phyloP scores from a whole-genome alignment of 2,797 vertebrate species.

The Myripristis jacobus region DNA sequence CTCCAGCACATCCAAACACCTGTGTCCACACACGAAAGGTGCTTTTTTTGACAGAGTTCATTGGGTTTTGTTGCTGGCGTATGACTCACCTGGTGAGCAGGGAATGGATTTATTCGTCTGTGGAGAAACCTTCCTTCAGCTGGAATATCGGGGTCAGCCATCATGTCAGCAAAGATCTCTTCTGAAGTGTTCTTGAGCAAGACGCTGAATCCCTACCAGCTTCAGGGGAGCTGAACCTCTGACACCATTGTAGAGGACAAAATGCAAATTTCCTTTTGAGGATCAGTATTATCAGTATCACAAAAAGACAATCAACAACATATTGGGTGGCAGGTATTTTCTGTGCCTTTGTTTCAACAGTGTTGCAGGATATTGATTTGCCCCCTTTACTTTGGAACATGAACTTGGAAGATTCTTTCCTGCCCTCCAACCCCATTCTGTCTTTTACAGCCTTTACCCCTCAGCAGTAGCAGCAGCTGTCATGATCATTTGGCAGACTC shows the following conservation, averaged over 20 bases:
- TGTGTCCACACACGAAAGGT: constrained; percentile 40
- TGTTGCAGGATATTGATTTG: constrained; percentile 15
- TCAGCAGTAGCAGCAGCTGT: constrained; percentile 41
- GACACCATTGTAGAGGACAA: no score
- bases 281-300: no score
- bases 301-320: neutral
- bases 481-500: constrained; percentile 53
- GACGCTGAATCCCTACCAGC: no score
- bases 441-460: constrained; percentile 4
- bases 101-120: constrained; percentile 47
- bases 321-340: neutral
- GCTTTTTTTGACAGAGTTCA: constrained; percentile 32
- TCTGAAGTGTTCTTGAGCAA: no score
- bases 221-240: no score
- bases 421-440: constrained; percentile 9
- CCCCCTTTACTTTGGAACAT: constrained; percentile 23
- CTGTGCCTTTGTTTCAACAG: neutral
- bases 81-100: constrained; percentile 51
- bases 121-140: neutral
- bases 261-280: no score
- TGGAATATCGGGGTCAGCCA: no score
- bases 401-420: constrained; percentile 12
- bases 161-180: no score
- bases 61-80: constrained; percentile 50
- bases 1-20: constrained; percentile 57